Evolutionary conservation across 1,140 invertebrate genomes (phyloP).

Genomic region (Dinoponera quadriceps): DNA sequence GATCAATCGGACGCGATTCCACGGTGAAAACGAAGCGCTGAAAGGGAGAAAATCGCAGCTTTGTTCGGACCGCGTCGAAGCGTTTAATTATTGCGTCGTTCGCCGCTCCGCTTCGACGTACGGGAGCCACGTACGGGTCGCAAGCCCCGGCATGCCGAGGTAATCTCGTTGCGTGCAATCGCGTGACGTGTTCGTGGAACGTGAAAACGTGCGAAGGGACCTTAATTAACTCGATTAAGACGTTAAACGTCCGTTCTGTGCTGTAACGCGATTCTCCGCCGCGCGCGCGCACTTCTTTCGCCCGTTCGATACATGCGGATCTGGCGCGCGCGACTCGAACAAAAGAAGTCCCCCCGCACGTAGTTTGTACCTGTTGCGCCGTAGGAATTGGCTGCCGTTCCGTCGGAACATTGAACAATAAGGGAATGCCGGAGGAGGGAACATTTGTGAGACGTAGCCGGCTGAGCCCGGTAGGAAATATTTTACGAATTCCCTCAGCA

Average conservation of each 20-base stretch:
- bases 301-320: not conserved
- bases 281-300: not conserved
- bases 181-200: slow-evolving; percentile 73
- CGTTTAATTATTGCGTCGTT: slow-evolving; percentile 71
- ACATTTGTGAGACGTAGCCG: too few relatives aligned
- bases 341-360: too few relatives aligned
- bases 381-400: too few relatives aligned
- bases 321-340: not conserved
- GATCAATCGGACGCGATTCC: slow-evolving; percentile 38
- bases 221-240: slow-evolving; percentile 83
- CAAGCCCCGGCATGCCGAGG: slow-evolving; percentile 41
- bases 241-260: slow-evolving; percentile 66
- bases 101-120: slow-evolving; percentile 56
- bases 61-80: slow-evolving; percentile 63
- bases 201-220: slow-evolving; percentile 76
- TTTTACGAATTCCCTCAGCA: too few relatives aligned
- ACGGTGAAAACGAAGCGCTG: slow-evolving; percentile 50
- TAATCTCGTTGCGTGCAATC: slow-evolving; percentile 73
- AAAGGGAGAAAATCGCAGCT: slow-evolving; percentile 48
- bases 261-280: slow-evolving; percentile 13
- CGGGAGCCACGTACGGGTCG: slow-evolving; percentile 26
- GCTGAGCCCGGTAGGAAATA: too few relatives aligned
- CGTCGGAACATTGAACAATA: too few relatives aligned
- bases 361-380: too few relatives aligned
- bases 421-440: too few relatives aligned